Conservation (phyloP, 2,888 invertebrate genomes). For the Cabera pusaria region DNA sequence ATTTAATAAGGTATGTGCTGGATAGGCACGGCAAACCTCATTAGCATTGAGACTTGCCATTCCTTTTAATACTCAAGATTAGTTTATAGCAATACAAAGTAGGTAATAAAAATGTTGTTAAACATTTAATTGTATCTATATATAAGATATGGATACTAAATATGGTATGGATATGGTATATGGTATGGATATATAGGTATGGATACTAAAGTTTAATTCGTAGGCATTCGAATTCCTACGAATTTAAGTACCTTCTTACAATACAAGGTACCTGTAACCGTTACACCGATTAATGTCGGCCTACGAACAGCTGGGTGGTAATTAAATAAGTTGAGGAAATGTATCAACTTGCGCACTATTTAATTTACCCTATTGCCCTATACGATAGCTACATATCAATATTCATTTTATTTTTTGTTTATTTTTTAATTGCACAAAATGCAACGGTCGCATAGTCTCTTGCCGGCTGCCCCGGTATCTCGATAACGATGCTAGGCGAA, state of each 20-base stretch:
- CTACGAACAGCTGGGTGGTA: slow-evolving; percentile 39
- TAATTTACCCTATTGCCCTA: slow-evolving; percentile 44
- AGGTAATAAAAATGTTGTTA: too few species aligned
- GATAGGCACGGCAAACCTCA: too few species aligned
- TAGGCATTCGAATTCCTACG: slow-evolving; percentile 10
- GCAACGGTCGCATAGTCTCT: slow-evolving; percentile 45
- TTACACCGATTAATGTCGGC: slow-evolving; percentile 22
- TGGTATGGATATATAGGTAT: too few species aligned
- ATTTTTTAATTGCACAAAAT: slow-evolving; percentile 47
- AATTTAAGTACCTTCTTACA: too few species aligned
- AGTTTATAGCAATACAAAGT: too few species aligned
- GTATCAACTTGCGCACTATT: slow-evolving; percentile 34
- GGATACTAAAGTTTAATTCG: too few species aligned
- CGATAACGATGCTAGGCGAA: slow-evolving; percentile 60
- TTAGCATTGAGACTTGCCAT: too few species aligned
- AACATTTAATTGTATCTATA: too few species aligned
- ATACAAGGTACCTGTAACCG: slow-evolving; percentile 18
- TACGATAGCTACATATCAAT: slow-evolving; percentile 41
- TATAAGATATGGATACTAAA: too few species aligned
- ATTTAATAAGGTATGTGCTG: too few species aligned
- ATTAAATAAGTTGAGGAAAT: slow-evolving; percentile 47
- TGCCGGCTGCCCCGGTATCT: slow-evolving; percentile 39
- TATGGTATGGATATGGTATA: too few species aligned
- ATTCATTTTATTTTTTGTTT: slow-evolving; percentile 41
- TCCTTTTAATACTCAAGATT: too few species aligned